Evolutionary conservation across 2,888 invertebrate species (phyloP).

Genomic region (Hermodice carunculata): DNA sequence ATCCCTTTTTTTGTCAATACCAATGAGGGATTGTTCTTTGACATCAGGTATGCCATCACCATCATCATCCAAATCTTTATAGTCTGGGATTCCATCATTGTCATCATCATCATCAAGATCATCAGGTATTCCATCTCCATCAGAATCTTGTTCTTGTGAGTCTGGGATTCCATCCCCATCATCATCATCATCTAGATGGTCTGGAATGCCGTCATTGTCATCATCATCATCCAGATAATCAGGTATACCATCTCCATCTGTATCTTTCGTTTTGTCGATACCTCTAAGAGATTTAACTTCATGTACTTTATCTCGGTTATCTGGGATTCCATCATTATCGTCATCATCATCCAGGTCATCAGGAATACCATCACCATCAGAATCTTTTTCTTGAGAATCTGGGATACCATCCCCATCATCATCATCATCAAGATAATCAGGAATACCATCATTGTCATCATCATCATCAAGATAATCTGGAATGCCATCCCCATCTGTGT

Average conservation of each 20-base stretch:
- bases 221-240: slow-evolving; percentile 43
- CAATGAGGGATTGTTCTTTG: slow-evolving; percentile 16
- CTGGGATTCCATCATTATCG: slow-evolving; percentile 43
- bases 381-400: slow-evolving; percentile 48
- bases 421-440: slow-evolving; percentile 45
- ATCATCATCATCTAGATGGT: slow-evolving; percentile 49
- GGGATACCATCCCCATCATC: slow-evolving; percentile 48
- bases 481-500: slow-evolving; percentile 56
- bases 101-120: slow-evolving; percentile 46
- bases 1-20: slow-evolving; percentile 38
- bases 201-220: slow-evolving; percentile 57
- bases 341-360: slow-evolving; percentile 28
- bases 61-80: slow-evolving; percentile 45
- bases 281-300: slow-evolving; percentile 53
- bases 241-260: slow-evolving; percentile 62
- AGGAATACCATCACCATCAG: slow-evolving; percentile 53
- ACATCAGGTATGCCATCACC: slow-evolving; percentile 54
- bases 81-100: slow-evolving; percentile 33
- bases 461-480: slow-evolving; percentile 47
- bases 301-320: slow-evolving; percentile 41
- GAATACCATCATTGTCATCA: slow-evolving; percentile 61
- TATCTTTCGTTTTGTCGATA: slow-evolving; percentile 36
- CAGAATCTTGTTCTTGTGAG: slow-evolving; percentile 35
- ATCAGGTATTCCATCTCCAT: slow-evolving; percentile 44
- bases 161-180: slow-evolving; percentile 46